Conservation (phyloP, 2,113 vertebrate species). For the Eidolon helvum region DNA sequence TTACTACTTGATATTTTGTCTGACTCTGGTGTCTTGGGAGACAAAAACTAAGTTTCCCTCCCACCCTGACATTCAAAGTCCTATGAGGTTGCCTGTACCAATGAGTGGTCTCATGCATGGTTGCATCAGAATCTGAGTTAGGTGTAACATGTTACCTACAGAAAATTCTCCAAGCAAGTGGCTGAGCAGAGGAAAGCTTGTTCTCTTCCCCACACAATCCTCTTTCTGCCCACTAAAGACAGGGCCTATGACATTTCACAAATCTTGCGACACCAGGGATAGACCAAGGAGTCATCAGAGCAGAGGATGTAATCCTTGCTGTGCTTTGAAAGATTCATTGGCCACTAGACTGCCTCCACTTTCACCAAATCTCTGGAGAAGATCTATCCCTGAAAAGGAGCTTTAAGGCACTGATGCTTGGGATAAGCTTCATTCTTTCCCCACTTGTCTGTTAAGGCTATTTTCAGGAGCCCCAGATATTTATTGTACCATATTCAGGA, state of each 20-base stretch:
- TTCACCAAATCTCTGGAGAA: background rate
- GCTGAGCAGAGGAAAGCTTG: background rate
- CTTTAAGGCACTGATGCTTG: background rate
- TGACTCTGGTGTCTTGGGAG: background rate
- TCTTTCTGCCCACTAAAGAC: background rate
- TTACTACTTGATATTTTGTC: background rate
- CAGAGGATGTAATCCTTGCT: background rate
- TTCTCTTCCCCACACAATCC: background rate
- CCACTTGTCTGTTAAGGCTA: background rate
- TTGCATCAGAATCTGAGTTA: background rate
- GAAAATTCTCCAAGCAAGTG: background rate
- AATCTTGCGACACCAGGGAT: background rate
- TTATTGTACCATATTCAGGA: background rate
- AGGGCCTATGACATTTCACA: background rate
- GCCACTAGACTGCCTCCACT: background rate
- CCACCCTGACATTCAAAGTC: background rate
- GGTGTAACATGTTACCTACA: background rate
- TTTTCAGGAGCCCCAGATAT: background rate
- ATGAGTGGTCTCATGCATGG: background rate
- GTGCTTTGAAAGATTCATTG: background rate
- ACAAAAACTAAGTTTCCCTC: background rate
- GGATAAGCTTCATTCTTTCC: background rate
- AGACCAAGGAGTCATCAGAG: background rate
- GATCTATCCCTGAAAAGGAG: background rate
- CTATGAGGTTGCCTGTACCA: background rate